Evolutionary conservation across 2,113 vertebrate species (phyloP).

Genomic region (Leptocoma aspasia): DNA sequence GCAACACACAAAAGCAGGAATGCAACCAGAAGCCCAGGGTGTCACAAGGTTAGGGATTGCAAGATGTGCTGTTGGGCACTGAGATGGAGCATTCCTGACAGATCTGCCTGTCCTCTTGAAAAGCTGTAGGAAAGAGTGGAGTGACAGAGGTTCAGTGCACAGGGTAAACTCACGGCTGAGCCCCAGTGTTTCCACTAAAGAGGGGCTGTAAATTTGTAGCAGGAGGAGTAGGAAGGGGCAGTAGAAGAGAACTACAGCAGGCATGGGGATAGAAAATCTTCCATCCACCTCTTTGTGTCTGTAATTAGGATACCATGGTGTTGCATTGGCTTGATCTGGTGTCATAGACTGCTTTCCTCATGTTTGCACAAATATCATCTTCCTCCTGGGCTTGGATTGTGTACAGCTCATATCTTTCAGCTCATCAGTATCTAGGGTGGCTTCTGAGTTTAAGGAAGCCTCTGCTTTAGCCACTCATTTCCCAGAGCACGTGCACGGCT

Average conservation of each 20-base stretch:
- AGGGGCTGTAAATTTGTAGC: not conserved
- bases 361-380: not conserved
- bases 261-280: not conserved
- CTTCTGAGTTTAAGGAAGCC: not conserved
- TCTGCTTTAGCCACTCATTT: not conserved
- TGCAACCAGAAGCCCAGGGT: not conserved
- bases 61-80: not conserved
- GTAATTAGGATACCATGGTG: rapidly evolving
- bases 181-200: not conserved
- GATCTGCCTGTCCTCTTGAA: not conserved
- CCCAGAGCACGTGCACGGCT: not conserved
- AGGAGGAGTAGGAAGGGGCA: not conserved
- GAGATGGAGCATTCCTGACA: not conserved
- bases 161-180: not conserved
- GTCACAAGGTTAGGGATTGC: not conserved
- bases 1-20: not conserved
- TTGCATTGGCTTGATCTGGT: not conserved
- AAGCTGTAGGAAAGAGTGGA: not conserved
- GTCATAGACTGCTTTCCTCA: not conserved
- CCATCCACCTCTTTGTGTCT: not conserved
- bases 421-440: not conserved
- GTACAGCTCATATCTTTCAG: not conserved
- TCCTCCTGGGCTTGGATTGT: not conserved
- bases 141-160: not conserved
- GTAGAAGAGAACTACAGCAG: not conserved